phyloP scores from a whole-genome alignment of 2,797 vertebrate species.

The Eulemur coronatus region DNA sequence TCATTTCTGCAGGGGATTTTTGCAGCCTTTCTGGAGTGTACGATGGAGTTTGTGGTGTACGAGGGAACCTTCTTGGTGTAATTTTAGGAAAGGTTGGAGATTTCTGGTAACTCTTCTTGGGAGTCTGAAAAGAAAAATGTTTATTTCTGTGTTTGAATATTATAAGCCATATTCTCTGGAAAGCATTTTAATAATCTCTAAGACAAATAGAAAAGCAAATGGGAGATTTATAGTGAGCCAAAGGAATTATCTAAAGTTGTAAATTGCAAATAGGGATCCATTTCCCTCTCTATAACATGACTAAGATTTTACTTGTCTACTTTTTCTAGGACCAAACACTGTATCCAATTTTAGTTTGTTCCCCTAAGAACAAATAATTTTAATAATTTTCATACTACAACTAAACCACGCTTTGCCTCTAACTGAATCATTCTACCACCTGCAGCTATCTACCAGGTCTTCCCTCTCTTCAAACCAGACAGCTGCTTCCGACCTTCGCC shows the following conservation, averaged over 20 bases:
- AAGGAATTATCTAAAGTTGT: background rate
- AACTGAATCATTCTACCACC: background rate
- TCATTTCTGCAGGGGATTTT: slow-evolving; percentile 61
- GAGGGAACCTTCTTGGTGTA: slow-evolving; percentile 67
- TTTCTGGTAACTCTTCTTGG: slow-evolving; percentile 83
- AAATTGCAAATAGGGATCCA: background rate
- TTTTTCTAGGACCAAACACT: background rate
- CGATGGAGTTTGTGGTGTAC: background rate
- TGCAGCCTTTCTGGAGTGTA: background rate
- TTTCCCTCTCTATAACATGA: background rate
- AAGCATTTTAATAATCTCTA: background rate
- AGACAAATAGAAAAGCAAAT: background rate
- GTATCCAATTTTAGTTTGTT: background rate
- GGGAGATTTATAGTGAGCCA: background rate
- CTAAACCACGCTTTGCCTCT: background rate
- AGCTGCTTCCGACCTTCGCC: background rate
- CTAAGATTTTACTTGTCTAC: background rate
- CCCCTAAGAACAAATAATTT: background rate
- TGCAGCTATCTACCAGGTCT: background rate
- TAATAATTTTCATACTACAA: background rate
- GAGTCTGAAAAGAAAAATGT: slow-evolving; percentile 80
- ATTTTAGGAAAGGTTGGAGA: slow-evolving; percentile 51
- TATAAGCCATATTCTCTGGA: background rate
- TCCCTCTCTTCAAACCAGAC: background rate
- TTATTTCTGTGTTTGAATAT: background rate